Evolutionary conservation across 2,888 invertebrate species (phyloP), one percentile per base, ranked within the genome.

Genomic region (Pyrrhia umbra): DNA sequence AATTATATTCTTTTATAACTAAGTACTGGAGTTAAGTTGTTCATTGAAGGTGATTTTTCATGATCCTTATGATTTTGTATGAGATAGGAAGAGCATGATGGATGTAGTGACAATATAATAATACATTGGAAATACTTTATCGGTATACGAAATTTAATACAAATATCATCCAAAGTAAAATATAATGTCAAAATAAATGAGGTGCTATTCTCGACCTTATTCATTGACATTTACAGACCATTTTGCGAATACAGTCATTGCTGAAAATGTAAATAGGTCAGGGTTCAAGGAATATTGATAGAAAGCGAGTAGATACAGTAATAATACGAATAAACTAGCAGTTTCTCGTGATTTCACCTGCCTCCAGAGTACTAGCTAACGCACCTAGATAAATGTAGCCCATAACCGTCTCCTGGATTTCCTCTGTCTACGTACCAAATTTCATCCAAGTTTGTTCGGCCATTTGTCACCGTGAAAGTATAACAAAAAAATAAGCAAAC

Each of bases 191-290:
- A 18, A 16, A 1, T 2, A 40, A 13, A n/a, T 30, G 9, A 0
- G 27, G 16, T 6, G 2, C 10, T 4, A 27, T 18, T 45, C 52
- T 27, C 37, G 16, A 10, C 37, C 18, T 3, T 45, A 27, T 43
- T 15, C 2, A 0, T 1, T 8, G 15, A 13, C 2, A 0, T 0
- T 1, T 27, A 45, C 20, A 18, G 21, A 18, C 0, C 0, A 13
- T 37, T 10, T 57, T 15, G n/a, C 2, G 16, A n/a, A 10, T 16
- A 34, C n/a, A 13, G 43, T 15, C 27, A n/a, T 8, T 27, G 1
- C 1, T 49, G 10, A 21, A 45, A 60, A 40, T 40, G 16, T 10
- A 68, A 69, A 6, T 69, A 67, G 69, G 61, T 60, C 61, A 69
- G 6, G 46, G 9, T 16, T 34, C 46, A 15, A 40, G 18, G n/a